Evolutionary conservation across 2,797 vertebrate species (phyloP), one percentile per base, ranked within the genome.

Genomic region (Alcedo atthis): DNA sequence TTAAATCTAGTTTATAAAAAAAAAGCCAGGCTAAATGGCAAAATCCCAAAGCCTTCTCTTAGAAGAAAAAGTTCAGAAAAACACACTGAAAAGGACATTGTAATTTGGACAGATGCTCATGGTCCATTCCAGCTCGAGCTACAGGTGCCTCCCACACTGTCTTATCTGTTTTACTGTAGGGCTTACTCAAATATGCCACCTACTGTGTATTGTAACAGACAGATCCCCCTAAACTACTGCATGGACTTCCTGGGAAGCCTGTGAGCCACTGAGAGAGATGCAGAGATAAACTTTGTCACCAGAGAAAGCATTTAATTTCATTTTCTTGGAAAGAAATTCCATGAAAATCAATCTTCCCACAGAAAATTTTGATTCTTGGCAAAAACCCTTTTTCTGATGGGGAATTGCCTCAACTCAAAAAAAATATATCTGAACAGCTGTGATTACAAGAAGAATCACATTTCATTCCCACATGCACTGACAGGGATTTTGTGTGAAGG

Each of bases 341-440:
- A 90, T 84, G 83, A 93, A 94, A 94, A 96, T 95, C 83, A 51
- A 93, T 94, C 85, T 85, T 91, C 83, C 62, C 54, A 55, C 49
- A 85, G 90, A 93, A 92, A 82, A 95, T 51, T 35, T 33, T 68
- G 68, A 92, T 88, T 70, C 71, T 88, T 71, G 78, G 69, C 64
- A 69, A 90, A 81, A 89, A 24, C 14, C 25, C 21, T 75, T 85
- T 78, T 90, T 85, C 61, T 82, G 58, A 42, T 74, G 0, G 2
- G 64, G 81, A 82, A 22, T 55, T 58, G 81, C 86, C 85, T 90
- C 81, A 48, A 58, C 49, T 85, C 59, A 32, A 48, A 81, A 64
- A 33, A 40, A 37, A 37, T 6, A 21, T 32, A 82, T 63, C 92
- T 80, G 83, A 94, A 64, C 33, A 64, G 53, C 57, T 2, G 2